Base-by-base conservation (phyloP, 92 coral and sea anemone genomes). In the Palythoa grandis region DNA sequence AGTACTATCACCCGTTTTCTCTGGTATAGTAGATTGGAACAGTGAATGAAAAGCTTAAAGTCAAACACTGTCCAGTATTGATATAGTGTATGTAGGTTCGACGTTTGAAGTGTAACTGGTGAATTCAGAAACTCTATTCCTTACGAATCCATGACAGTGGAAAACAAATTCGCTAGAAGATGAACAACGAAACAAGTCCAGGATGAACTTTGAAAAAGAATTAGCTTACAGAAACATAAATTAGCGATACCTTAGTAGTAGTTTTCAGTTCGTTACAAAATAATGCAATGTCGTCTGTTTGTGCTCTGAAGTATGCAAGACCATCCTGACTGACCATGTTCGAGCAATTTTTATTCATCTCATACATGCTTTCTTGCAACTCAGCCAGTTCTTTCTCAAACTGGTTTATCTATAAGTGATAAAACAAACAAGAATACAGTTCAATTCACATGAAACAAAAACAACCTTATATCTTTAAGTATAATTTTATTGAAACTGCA, bases 381-480 rank as follows among this genome's bases (percentile, higher is more conserved):
- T 83, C 86, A 7, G 79, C 70, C 89, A 95, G 75, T 78, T 95
- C 97, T 67, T 90, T 56, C 47, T 88, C 85, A 65, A 95, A 93
- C 35, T 82, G 91, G 48, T 61, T 84, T 54, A 93, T 90, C 98
- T 95, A 69, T 11, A 90, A 86, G 57, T 74, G 47, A 72, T 11
- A 15, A 35, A 71, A 43, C 53, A 9, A 37, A 0, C 38, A 14
- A n/a, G 1, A 37, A 20, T 17, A 2, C 16, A 19, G 20, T 20
- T 40, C 17, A 78, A 23, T 7, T 7, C 6, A 35, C 5, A 60
- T 35, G 10, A 6, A 23, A 7, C 69, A 58, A 58, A 58, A 58
- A 6, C 5, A 0, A 13, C 17, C 7, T 20, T 58, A 58, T 1
- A 58, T 29, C 35, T 58, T 58, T 20, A 3, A 50, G 16, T 1